phyloP scores from a whole-genome alignment of 1,140 invertebrate species.

The Euwallacea similis region DNA sequence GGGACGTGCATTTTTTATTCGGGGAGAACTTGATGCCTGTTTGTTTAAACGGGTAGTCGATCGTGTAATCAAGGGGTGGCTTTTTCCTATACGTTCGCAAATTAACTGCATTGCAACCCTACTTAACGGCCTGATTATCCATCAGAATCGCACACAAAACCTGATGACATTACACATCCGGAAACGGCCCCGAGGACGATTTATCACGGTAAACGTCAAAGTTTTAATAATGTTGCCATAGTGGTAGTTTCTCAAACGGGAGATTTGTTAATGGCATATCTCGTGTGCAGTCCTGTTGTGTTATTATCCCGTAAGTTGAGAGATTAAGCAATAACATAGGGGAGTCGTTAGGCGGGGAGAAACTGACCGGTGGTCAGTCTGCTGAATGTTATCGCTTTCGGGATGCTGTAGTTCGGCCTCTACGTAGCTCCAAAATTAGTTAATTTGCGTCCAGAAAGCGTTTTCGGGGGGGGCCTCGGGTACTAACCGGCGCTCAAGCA shows the following conservation, averaged over 20 bases:
- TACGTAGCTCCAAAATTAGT: background rate
- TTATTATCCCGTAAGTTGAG: conserved; percentile 46
- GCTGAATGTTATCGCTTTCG: conserved; percentile 30
- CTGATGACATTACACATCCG: too few relatives aligned
- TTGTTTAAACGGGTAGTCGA: background rate
- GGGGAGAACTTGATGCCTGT: background rate
- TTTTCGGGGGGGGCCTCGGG: too few relatives aligned
- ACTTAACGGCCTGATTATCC: too few relatives aligned
- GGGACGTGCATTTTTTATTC: conserved; percentile 1
- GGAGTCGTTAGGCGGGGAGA: conserved; percentile 43
- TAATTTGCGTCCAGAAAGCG: too few relatives aligned
- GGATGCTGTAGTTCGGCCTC: conserved; percentile 6
- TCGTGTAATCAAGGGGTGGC: too few relatives aligned
- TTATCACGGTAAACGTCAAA: conserved; percentile 43
- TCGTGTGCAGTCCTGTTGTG: conserved; percentile 42
- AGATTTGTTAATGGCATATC: conserved; percentile 48
- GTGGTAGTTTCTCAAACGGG: conserved; percentile 33
- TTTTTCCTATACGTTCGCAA: too few relatives aligned
- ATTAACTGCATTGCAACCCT: too few relatives aligned
- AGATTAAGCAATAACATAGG: conserved; percentile 47
- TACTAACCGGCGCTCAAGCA: too few relatives aligned
- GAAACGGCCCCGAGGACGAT: conserved; percentile 14
- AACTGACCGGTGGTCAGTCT: conserved; percentile 46
- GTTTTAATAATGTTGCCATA: conserved; percentile 37
- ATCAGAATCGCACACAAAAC: too few relatives aligned